phyloP scores from a whole-genome alignment of 2,113 vertebrate species.

The Tonatia bakeri region DNA sequence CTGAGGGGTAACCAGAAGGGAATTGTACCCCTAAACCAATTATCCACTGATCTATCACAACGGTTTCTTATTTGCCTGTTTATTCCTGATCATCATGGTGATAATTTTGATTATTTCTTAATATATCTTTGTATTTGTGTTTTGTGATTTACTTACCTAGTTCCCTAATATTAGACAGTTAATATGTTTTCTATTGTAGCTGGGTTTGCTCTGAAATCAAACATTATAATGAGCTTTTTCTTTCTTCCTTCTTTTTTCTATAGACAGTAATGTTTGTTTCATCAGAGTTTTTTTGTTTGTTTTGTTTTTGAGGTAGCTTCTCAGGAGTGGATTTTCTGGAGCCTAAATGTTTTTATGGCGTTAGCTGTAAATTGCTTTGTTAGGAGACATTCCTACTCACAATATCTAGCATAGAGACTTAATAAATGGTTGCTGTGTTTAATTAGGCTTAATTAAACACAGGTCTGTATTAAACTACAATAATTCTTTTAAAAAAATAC shows the following conservation, averaged over 20 bases:
- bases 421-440: constrained; percentile 15
- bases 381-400: neutral
- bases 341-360: neutral
- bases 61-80: neutral
- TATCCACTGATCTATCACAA: neutral
- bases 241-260: neutral
- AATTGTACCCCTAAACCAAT: neutral
- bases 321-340: neutral
- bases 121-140: neutral
- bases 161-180: neutral
- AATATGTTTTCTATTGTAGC: neutral
- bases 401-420: neutral
- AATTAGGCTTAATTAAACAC: constrained; percentile 6
- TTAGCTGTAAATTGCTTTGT: neutral
- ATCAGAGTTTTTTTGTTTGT: neutral
- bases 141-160: neutral
- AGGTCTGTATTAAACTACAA: neutral
- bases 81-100: neutral
- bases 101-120: neutral
- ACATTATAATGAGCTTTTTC: neutral
- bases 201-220: constrained; percentile 9
- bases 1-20: neutral
- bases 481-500: neutral
- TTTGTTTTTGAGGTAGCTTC: neutral
- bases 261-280: neutral